Conservation (phyloP, 2,113 vertebrate genomes). For the Pterocles gutturalis region DNA sequence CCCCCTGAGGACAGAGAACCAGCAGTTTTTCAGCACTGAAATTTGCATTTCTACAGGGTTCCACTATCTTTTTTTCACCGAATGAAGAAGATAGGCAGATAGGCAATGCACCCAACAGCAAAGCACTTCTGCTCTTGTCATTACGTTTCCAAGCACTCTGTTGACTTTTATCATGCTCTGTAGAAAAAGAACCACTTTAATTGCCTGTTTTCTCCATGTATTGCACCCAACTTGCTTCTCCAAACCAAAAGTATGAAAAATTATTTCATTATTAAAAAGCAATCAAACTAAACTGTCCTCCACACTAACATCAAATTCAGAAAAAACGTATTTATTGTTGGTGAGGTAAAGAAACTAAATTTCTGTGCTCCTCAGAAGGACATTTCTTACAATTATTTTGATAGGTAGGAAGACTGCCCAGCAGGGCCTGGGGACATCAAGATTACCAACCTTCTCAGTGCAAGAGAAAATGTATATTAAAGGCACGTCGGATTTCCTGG, state of each 20-base stretch:
- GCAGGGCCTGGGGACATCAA: slow-evolving; percentile 85
- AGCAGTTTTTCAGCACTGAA: background rate
- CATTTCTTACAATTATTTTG: background rate
- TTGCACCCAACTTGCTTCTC: background rate
- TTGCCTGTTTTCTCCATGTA: background rate
- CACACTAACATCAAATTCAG: background rate
- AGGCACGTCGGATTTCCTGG: slow-evolving; percentile 92
- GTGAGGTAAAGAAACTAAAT: background rate
- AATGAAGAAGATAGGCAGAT: background rate
- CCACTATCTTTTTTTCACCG: background rate
- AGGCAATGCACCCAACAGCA: background rate
- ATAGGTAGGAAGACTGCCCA: slow-evolving; percentile 88
- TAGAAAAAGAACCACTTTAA: background rate
- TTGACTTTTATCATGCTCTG: background rate
- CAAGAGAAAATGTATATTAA: slow-evolving; percentile 93
- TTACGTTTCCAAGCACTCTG: background rate
- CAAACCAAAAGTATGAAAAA: background rate
- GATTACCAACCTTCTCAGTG: slow-evolving; percentile 87
- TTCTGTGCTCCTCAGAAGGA: background rate
- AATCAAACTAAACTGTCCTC: background rate
- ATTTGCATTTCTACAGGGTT: background rate
- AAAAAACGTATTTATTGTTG: background rate
- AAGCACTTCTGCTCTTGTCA: background rate
- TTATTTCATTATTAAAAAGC: background rate
- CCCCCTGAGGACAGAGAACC: background rate